Percentiles rank a stretch among this genome's conserved stretches.
Conservation (phyloP, 2,888 invertebrate genomes). For the Melitaea athalia region DNA sequence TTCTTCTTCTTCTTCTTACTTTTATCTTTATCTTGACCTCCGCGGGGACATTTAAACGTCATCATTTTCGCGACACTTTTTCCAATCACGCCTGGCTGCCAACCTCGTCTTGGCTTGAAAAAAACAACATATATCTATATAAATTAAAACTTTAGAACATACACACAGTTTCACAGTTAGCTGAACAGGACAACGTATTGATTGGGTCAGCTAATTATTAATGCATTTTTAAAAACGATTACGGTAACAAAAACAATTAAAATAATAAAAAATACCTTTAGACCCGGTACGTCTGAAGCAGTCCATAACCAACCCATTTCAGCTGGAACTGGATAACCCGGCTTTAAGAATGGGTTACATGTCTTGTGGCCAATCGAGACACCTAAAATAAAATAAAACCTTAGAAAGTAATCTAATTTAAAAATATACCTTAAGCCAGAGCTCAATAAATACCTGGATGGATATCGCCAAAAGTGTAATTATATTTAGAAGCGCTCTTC, state of each 20-base stretch:
- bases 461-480: slow-evolving; percentile 75
- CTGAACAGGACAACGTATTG: too few species aligned
- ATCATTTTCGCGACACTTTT: slow-evolving; percentile 74
- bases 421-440: background rate
- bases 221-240: too few species aligned
- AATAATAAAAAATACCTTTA: slow-evolving; percentile 55
- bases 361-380: slow-evolving; percentile 79
- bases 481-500: slow-evolving; percentile 72
- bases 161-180: background rate
- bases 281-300: slow-evolving; percentile 60
- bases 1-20: slow-evolving; percentile 69
- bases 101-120: slow-evolving; percentile 72
- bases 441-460: slow-evolving; percentile 69
- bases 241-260: too few species aligned
- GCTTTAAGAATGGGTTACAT: slow-evolving; percentile 70
- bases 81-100: slow-evolving; percentile 82
- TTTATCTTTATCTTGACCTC: slow-evolving; percentile 65
- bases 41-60: slow-evolving; percentile 70
- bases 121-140: too few species aligned
- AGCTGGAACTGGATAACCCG: slow-evolving; percentile 80
- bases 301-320: slow-evolving; percentile 88
- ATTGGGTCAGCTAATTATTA: too few species aligned
- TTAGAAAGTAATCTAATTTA: background rate
- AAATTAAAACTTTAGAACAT: background rate
- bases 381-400: slow-evolving; percentile 52